phyloP scores from a whole-genome alignment of 2,797 vertebrate species.

The Scarus forsteni region DNA sequence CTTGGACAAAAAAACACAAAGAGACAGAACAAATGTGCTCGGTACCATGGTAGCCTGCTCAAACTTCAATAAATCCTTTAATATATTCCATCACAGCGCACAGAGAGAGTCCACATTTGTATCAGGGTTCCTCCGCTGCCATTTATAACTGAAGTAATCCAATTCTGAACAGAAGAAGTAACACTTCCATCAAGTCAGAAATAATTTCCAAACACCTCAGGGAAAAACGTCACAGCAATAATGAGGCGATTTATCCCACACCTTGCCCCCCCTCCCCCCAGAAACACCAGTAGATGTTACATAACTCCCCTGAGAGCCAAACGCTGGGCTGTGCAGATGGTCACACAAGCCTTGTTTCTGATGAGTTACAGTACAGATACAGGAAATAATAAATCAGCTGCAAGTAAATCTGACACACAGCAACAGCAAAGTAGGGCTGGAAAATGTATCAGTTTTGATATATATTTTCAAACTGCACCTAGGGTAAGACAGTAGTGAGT shows the following conservation, averaged over 20 bases:
- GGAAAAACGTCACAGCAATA: conserved; percentile 22
- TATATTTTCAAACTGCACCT: neutral
- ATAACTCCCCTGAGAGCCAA: conserved; percentile 64
- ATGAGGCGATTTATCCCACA: conserved; percentile 43
- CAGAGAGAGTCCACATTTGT: conserved; percentile 1
- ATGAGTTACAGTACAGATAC: conserved; percentile 4
- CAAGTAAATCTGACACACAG: neutral
- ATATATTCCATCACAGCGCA: conserved; percentile 3
- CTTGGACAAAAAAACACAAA: conserved; percentile 2
- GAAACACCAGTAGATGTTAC: conserved; percentile 60
- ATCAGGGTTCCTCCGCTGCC: neutral
- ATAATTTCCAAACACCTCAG: conserved; percentile 5
- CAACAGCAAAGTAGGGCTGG: no score
- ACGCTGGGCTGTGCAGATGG: conserved; percentile 59
- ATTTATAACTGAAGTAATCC: neutral
- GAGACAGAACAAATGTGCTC: neutral
- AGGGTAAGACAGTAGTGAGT: no score
- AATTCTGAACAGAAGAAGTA: neutral
- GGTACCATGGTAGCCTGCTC: neutral
- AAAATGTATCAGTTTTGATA: neutral
- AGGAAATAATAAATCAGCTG: neutral
- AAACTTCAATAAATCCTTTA: neutral
- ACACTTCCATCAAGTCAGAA: conserved; percentile 3
- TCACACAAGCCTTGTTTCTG: conserved; percentile 39
- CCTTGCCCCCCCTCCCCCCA: conserved; percentile 36